phyloP scores from a whole-genome alignment of 2,888 invertebrate genomes.

The Caenorhabditis japonica region DNA sequence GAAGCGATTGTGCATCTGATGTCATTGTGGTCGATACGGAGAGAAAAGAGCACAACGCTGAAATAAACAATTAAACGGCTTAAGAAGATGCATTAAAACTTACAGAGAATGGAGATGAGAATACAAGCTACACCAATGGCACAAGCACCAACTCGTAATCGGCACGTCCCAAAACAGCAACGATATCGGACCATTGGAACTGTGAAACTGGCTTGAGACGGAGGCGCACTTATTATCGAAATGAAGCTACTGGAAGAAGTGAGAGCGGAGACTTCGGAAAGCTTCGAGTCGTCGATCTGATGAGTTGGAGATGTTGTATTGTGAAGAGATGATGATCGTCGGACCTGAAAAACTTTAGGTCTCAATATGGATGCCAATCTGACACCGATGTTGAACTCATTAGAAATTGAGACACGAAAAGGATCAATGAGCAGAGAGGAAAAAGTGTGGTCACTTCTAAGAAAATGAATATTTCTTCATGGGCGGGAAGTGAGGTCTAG shows the following conservation, averaged over 20 bases:
- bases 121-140: slow-evolving; percentile 60
- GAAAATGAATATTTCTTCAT: too few relatives aligned
- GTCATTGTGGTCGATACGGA: slow-evolving; percentile 49
- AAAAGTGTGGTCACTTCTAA: too few relatives aligned
- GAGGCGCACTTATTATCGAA: slow-evolving; percentile 22
- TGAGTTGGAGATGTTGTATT: slow-evolving; percentile 11
- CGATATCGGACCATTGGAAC: slow-evolving; percentile 58
- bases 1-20: slow-evolving; percentile 42
- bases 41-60: slow-evolving; percentile 55
- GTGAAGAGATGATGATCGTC: slow-evolving; percentile 53
- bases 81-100: slow-evolving; percentile 5
- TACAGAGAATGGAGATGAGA: slow-evolving; percentile 56
- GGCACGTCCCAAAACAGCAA: slow-evolving; percentile 69
- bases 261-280: slow-evolving; percentile 51
- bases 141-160: slow-evolving; percentile 65
- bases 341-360: slow-evolving; percentile 53
- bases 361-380: too few relatives aligned
- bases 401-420: not conserved
- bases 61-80: not conserved
- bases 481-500: too few relatives aligned
- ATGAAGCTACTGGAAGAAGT: slow-evolving; percentile 46
- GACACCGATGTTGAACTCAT: not conserved
- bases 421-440: not conserved
- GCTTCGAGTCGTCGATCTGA: slow-evolving; percentile 49
- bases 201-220: slow-evolving; percentile 5